Percentiles rank a stretch among this genome's conserved stretches.
These are phyloP conservation scores for Catamblyrhynchus diadema DNA, from an alignment of 2,797 vertebrate species.

Conservation along the genomic window DNA sequence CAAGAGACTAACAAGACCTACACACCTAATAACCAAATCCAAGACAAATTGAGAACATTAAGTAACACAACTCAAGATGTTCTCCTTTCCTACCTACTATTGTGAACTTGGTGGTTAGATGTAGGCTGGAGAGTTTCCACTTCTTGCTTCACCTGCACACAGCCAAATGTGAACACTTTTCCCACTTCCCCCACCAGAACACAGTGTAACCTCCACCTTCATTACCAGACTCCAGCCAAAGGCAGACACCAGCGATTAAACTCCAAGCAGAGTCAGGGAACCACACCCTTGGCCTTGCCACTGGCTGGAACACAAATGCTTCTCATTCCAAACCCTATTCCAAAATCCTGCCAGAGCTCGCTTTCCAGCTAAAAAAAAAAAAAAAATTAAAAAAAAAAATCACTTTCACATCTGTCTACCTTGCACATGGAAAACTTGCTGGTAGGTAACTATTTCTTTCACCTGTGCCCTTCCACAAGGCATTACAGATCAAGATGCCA, in stretches of 20 bases:
- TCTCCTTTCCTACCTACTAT: background rate
- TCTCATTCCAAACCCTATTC: background rate
- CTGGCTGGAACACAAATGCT: background rate
- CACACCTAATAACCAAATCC: background rate
- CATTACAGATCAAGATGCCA: background rate
- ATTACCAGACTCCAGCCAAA: background rate
- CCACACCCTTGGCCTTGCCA: conserved; percentile 44
- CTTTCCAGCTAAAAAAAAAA: background rate
- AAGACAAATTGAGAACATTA: background rate
- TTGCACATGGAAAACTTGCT: background rate
- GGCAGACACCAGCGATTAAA: background rate
- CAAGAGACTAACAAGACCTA: background rate
- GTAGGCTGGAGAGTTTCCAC: background rate
- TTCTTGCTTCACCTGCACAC: background rate
- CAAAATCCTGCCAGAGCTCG: background rate
- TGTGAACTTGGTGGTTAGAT: background rate
- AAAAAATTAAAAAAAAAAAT: background rate
- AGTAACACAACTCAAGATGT: background rate
- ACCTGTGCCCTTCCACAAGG: background rate
- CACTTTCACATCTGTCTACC: background rate
- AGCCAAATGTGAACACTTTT: fast-evolving
- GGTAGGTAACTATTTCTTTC: background rate
- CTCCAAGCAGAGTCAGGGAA: background rate
- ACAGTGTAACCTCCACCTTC: background rate
- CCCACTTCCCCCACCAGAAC: background rate